phyloP scores from a whole-genome alignment of 2,888 invertebrate genomes.

The Lagria hirta region DNA sequence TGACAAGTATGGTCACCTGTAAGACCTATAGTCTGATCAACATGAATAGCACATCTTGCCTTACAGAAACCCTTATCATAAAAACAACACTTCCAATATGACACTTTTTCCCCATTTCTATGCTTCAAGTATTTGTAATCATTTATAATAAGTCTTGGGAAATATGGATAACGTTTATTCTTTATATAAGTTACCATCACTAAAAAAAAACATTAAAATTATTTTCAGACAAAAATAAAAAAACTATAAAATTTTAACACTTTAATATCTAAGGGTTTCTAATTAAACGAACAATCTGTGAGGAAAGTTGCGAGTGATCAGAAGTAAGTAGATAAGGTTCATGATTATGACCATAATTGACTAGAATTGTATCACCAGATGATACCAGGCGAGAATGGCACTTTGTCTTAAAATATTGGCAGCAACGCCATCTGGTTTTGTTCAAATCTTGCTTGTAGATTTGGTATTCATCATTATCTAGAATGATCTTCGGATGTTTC shows the following conservation, averaged over 20 bases:
- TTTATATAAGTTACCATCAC: constrained; percentile 46
- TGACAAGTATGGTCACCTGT: constrained; percentile 39
- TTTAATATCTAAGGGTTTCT: constrained; percentile 7
- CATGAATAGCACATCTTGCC: constrained; percentile 43
- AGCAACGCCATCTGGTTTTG: constrained; percentile 38
- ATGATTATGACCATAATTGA: constrained; percentile 19
- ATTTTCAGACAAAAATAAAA: not conserved
- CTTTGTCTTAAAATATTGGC: constrained; percentile 24
- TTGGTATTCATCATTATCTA: constrained; percentile 34
- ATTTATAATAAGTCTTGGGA: constrained; percentile 45
- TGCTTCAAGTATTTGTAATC: constrained; percentile 49
- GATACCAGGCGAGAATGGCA: constrained; percentile 16
- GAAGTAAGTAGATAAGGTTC: not conserved
- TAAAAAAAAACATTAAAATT: constrained; percentile 36
- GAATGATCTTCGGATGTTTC: constrained; percentile 36
- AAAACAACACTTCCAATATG: constrained; percentile 51
- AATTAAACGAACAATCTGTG: constrained; percentile 21
- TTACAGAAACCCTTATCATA: constrained; percentile 48
- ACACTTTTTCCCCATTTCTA: constrained; percentile 44
- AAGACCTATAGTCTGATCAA: constrained; percentile 39
- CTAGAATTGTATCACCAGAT: constrained; percentile 20
- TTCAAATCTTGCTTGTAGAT: constrained; percentile 28
- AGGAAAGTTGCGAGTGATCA: constrained; percentile 2
- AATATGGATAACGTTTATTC: no score
- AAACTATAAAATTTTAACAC: not conserved